Evolutionary conservation across 2,888 invertebrate genomes (phyloP).

Genomic region (Sminthurinus aureus): DNA sequence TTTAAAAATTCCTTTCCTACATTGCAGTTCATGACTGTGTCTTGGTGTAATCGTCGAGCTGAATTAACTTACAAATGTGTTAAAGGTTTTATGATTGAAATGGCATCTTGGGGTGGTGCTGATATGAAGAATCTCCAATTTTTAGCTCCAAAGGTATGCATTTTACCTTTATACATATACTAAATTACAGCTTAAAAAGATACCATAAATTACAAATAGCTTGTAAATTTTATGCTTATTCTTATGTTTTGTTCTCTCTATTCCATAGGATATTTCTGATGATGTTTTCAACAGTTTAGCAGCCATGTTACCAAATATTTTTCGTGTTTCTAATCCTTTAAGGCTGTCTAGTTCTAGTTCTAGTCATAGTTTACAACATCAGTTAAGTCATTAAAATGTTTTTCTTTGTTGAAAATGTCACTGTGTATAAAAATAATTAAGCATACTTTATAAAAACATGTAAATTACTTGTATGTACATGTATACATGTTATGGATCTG

Average conservation of each 20-base stretch:
- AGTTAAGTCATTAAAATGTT: constrained; percentile 49
- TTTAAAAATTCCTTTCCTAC: constrained; percentile 17
- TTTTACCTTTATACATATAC: too few relatives aligned
- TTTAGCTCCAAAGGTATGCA: constrained; percentile 79
- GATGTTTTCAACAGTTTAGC: constrained; percentile 83
- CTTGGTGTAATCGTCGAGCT: constrained; percentile 95
- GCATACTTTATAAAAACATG: too few relatives aligned
- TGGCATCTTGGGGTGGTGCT: constrained; percentile 90
- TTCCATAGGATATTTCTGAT: constrained; percentile 78
- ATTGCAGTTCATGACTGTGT: constrained; percentile 88
- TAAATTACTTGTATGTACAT: too few relatives aligned
- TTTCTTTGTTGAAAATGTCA: background rate
- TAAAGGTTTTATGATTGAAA: constrained; percentile 97
- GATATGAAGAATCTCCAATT: constrained; percentile 88
- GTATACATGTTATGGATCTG: too few relatives aligned
- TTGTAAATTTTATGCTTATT: constrained; percentile 9
- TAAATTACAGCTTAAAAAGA: constrained; percentile 14
- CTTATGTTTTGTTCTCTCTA: background rate
- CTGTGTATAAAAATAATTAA: too few relatives aligned
- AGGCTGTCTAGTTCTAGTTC: constrained; percentile 67
- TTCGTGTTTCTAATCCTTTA: constrained; percentile 93
- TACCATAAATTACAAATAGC: background rate
- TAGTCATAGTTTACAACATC: constrained; percentile 58
- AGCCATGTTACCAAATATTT: constrained; percentile 89
- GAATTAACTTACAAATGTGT: constrained; percentile 98